A percentile compares a stretch with the other conserved stretches of the same genome.
phyloP scores from a whole-genome alignment of 2,888 invertebrate genomes.

The Morinoia aosen region DNA sequence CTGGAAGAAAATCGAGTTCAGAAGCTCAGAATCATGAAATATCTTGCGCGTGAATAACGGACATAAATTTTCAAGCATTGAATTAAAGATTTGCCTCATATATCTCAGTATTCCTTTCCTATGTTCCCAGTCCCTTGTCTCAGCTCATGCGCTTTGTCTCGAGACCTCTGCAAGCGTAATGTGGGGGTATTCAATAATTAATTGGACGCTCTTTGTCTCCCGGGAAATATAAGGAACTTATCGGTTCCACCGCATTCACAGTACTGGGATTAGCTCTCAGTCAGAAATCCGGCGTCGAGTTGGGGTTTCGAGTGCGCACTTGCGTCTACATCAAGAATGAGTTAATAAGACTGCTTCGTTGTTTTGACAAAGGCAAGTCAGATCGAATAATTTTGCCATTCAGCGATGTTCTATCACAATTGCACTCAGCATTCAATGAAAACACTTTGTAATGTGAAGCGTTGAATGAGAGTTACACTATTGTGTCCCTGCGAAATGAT shows the following conservation, averaged over 20 bases:
- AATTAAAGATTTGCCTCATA: too few species aligned
- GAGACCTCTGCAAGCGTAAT: not conserved
- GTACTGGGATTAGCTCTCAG: not conserved
- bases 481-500: too few species aligned
- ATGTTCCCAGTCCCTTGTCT: too few species aligned
- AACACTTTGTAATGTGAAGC: not conserved
- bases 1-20: too few species aligned
- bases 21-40: too few species aligned
- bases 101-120: too few species aligned
- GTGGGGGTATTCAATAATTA: not conserved
- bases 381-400: not conserved
- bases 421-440: not conserved
- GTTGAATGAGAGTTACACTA: too few species aligned
- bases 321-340: not conserved
- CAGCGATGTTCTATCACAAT: not conserved
- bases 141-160: not conserved
- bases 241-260: not conserved
- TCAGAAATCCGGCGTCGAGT: not conserved
- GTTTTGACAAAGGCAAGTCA: not conserved
- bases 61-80: too few species aligned
- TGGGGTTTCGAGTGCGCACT: not conserved
- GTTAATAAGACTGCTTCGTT: not conserved
- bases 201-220: not conserved
- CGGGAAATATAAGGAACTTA: not conserved
- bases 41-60: too few species aligned